phyloP scores from a whole-genome alignment of 2,797 vertebrate genomes.

The Peromyscus eremicus region DNA sequence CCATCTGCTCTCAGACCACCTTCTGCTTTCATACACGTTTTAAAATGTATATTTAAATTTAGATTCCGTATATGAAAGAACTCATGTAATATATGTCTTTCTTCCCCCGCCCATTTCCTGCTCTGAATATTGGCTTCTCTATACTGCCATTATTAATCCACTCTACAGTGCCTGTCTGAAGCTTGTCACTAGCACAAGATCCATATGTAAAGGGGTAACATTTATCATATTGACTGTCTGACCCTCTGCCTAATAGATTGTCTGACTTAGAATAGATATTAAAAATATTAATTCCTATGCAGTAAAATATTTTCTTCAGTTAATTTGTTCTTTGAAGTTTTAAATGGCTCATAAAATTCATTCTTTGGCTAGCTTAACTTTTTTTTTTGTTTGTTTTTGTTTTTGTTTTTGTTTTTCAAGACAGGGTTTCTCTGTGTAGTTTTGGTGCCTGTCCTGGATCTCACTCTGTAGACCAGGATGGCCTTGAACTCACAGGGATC shows the following conservation, averaged over 20 bases:
- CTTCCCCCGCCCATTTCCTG: not conserved
- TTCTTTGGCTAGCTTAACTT: not conserved
- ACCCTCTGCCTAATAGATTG: not conserved
- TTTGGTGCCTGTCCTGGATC: no score
- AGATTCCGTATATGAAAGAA: not conserved
- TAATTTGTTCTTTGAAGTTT: conserved; percentile 19
- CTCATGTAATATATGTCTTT: not conserved
- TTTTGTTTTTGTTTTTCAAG: no score
- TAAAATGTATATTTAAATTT: not conserved
- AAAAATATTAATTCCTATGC: not conserved
- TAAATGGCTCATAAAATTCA: conserved; percentile 6
- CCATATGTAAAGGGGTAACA: not conserved
- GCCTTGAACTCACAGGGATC: no score
- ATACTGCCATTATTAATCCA: not conserved
- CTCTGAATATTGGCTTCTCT: not conserved
- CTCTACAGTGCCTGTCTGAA: not conserved
- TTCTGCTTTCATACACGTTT: not conserved
- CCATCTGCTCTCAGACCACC: not conserved
- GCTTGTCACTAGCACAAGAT: not conserved
- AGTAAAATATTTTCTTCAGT: conserved; percentile 21
- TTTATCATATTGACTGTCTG: not conserved
- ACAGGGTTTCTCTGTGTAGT: no score
- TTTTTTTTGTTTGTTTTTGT: not conserved
- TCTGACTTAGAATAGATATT: not conserved
- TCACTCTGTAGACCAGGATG: no score